Evolutionary conservation across 2,797 vertebrate genomes (phyloP).

Genomic region (Amazona finschi): DNA sequence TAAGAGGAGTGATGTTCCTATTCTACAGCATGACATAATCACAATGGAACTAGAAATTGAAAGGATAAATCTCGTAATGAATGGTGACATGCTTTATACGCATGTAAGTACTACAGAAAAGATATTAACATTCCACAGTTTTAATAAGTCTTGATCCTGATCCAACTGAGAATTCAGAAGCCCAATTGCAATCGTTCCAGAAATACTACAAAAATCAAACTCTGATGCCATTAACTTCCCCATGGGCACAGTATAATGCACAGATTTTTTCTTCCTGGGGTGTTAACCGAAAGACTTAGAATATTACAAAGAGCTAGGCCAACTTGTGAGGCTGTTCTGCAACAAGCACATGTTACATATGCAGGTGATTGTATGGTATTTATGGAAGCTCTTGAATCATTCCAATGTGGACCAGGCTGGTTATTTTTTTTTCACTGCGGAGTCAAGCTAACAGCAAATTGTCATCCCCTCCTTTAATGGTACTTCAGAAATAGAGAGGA

Average conservation of each 20-base stretch:
- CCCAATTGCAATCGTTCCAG: neutral
- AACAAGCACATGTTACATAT: neutral
- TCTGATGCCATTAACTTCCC: neutral
- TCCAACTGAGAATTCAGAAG: conserved; percentile 25
- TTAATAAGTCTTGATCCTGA: conserved; percentile 44
- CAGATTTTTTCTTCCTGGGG: neutral
- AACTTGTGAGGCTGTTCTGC: neutral
- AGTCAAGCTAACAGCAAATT: neutral
- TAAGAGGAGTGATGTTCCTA: conserved; percentile 50
- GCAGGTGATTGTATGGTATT: neutral
- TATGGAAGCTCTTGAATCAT: neutral
- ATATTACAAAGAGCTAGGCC: neutral
- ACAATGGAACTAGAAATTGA: conserved; percentile 62
- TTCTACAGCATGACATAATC: conserved; percentile 62
- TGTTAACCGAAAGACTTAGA: neutral
- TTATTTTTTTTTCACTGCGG: neutral
- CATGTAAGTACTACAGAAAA: conserved; percentile 26
- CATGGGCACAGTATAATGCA: neutral
- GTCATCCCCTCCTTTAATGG: neutral
- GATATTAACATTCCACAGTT: conserved; percentile 17
- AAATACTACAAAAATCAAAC: conserved; percentile 34
- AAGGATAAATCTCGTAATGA: conserved; percentile 73
- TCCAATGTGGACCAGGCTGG: fast-evolving
- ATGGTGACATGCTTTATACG: conserved; percentile 40
- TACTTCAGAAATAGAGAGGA: neutral